Evolutionary conservation across 2,888 invertebrate species (phyloP).

Genomic region (Epicampocera succincta): DNA sequence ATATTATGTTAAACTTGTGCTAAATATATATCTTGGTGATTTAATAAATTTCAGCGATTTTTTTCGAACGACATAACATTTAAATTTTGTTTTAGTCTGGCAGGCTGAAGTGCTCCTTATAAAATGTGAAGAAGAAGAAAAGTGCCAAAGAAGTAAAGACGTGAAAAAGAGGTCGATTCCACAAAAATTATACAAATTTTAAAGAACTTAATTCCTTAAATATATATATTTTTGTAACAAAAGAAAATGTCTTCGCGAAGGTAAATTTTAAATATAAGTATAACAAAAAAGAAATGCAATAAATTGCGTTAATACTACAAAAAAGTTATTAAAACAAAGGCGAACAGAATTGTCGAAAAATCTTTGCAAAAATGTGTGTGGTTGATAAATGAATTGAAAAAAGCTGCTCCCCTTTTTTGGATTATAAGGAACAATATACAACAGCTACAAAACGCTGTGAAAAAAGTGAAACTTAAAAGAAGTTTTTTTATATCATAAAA

Average conservation of each 20-base stretch:
- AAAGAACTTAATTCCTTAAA: constrained; percentile 32
- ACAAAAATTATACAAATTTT: constrained; percentile 27
- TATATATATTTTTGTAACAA: constrained; percentile 47
- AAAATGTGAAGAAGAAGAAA: constrained; percentile 49
- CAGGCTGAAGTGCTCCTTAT: constrained; percentile 9
- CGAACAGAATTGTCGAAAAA: constrained; percentile 35
- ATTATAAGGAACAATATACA: constrained; percentile 27
- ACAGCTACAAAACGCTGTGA: constrained; percentile 15
- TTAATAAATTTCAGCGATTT: too few relatives aligned
- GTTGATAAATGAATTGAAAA: constrained; percentile 47
- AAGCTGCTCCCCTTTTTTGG: constrained; percentile 57
- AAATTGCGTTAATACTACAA: constrained; percentile 30
- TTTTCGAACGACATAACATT: too few relatives aligned
- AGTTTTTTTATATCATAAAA: constrained; percentile 2
- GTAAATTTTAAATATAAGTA: constrained; percentile 73
- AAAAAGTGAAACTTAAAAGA: constrained; percentile 39
- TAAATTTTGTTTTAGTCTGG: constrained; percentile 1
- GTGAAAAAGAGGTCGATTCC: constrained; percentile 49
- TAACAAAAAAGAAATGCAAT: constrained; percentile 72
- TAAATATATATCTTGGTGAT: too few relatives aligned
- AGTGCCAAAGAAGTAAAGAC: constrained; percentile 59
- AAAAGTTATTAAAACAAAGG: constrained; percentile 33
- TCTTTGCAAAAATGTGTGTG: constrained; percentile 50
- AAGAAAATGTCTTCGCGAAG: constrained; percentile 80
- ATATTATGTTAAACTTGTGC: too few relatives aligned